Conservation (phyloP, 1,140 invertebrate genomes). For the Lucilia sericata region DNA sequence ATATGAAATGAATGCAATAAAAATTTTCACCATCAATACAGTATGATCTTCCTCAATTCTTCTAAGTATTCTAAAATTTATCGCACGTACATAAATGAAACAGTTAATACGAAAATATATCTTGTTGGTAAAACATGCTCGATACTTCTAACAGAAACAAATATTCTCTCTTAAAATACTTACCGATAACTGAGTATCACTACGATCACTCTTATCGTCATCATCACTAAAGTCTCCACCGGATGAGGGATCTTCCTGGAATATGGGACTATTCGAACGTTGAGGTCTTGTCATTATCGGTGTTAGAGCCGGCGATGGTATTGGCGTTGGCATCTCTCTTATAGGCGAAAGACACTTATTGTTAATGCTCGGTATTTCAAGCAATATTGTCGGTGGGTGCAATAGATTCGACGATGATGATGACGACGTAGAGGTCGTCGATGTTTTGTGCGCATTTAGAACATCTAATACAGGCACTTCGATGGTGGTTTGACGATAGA, state of each 20-base stretch:
- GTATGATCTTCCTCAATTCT: background rate
- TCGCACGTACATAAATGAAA: background rate
- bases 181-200: slow-evolving; percentile 51
- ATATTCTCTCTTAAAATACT: slow-evolving; percentile 7
- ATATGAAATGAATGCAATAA: no score
- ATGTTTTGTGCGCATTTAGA: slow-evolving; percentile 73
- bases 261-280: slow-evolving; percentile 50
- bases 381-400: slow-evolving; percentile 77
- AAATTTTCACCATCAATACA: background rate
- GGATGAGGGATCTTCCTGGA: slow-evolving; percentile 56
- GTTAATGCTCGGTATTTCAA: slow-evolving; percentile 79
- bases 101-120: no score
- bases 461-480: slow-evolving; percentile 77
- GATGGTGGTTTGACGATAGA: slow-evolving; percentile 69
- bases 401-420: slow-evolving; percentile 71
- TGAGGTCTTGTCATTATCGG: slow-evolving; percentile 71
- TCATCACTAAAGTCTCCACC: slow-evolving; percentile 59
- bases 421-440: slow-evolving; percentile 51
- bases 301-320: slow-evolving; percentile 76
- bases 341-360: slow-evolving; percentile 81
- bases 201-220: slow-evolving; percentile 54
- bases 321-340: slow-evolving; percentile 78
- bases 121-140: no score
- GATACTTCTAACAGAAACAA: no score
- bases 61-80: slow-evolving; percentile 31